Evolutionary conservation across 2,888 invertebrate genomes (phyloP).

Genomic region (Coelogynopora nodosa): DNA sequence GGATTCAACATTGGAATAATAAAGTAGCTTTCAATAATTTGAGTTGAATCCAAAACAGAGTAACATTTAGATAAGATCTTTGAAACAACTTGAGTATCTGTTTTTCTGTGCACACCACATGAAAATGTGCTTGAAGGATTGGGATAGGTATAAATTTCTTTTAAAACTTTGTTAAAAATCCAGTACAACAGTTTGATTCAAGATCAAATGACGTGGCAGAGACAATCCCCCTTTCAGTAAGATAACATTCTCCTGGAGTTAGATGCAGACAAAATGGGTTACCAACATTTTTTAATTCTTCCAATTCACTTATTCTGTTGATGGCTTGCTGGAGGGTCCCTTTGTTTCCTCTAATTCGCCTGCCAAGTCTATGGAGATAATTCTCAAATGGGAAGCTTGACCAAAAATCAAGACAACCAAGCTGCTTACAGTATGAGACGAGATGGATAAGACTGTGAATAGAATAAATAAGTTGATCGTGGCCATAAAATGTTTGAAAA

Average conservation of each 20-base stretch:
- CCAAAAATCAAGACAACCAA: slow-evolving; percentile 21
- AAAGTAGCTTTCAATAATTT: not conserved
- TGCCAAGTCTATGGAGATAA: not conserved
- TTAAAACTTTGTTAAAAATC: not conserved
- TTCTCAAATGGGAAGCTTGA: not conserved
- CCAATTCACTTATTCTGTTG: not conserved
- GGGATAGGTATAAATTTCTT: not conserved
- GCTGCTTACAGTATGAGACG: not conserved
- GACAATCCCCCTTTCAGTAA: not conserved
- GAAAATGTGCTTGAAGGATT: not conserved
- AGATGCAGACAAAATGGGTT: not conserved
- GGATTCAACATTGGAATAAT: not conserved
- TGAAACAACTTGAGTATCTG: not conserved
- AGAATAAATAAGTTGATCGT: not conserved
- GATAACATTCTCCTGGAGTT: not conserved
- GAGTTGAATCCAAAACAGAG: not conserved
- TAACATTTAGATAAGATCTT: not conserved
- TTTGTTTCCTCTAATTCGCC: not conserved
- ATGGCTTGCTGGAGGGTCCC: not conserved
- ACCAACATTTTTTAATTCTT: not conserved
- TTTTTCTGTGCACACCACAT: not conserved
- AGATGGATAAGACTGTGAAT: not conserved
- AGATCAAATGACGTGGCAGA: not conserved
- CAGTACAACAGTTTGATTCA: not conserved
- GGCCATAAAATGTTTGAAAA: not conserved